Evolutionary conservation across 2,888 invertebrate genomes (phyloP).

Genomic region (Cremastinae sp.): DNA sequence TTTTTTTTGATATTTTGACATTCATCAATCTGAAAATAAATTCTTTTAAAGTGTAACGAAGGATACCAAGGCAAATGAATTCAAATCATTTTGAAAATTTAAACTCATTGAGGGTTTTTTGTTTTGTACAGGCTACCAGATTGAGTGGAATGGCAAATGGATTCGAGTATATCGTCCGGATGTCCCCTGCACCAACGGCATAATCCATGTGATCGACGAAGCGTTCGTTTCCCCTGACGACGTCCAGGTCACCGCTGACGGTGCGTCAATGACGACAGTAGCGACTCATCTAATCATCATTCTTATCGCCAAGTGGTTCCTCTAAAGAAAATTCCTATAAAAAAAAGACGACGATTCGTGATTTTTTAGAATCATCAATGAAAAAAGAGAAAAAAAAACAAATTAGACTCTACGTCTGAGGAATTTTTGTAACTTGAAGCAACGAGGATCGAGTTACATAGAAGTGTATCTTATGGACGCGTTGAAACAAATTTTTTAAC

Average conservation of each 20-base stretch:
- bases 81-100: background rate
- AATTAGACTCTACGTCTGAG: constrained; percentile 38
- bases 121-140: constrained; percentile 86
- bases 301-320: constrained; percentile 79
- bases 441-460: constrained; percentile 45
- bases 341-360: constrained; percentile 19
- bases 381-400: constrained; percentile 21
- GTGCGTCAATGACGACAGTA: constrained; percentile 76
- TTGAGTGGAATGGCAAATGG: constrained; percentile 92
- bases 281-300: constrained; percentile 79
- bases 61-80: background rate
- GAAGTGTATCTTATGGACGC: background rate
- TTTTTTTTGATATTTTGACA: too few species aligned
- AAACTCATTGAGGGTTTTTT: too few species aligned
- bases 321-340: constrained; percentile 68
- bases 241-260: constrained; percentile 85
- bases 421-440: constrained; percentile 50
- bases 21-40: too few species aligned
- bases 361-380: constrained; percentile 22
- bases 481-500: too few species aligned
- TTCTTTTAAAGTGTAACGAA: too few species aligned
- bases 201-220: constrained; percentile 95
- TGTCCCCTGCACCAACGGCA: constrained; percentile 97
- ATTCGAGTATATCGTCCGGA: constrained; percentile 94
- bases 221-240: constrained; percentile 93